Conservation (phyloP, 2,113 vertebrate species). For the Phoxinus phoxinus region DNA sequence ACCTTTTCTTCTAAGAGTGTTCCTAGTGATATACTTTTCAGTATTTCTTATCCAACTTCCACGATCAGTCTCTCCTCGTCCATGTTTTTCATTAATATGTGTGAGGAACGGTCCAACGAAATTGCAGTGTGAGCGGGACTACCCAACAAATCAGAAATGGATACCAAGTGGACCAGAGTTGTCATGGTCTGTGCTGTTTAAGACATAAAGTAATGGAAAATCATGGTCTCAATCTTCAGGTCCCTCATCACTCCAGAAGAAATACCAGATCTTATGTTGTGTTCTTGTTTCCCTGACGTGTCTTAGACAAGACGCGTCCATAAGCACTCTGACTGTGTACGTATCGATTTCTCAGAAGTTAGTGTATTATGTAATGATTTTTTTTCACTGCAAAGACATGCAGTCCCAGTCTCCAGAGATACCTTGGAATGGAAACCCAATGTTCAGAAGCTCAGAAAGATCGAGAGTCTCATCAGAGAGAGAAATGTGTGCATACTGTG, state of each 20-base stretch:
- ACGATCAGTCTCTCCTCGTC: background rate
- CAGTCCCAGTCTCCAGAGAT: background rate
- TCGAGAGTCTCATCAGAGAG: background rate
- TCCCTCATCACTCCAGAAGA: background rate
- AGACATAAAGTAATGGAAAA: background rate
- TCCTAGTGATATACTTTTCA: background rate
- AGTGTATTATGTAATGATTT: background rate
- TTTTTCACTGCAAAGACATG: background rate
- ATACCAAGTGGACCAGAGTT: background rate
- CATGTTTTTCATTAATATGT: background rate
- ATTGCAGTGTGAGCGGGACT: background rate
- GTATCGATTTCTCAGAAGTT: background rate
- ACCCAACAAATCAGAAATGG: background rate
- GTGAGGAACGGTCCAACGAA: background rate
- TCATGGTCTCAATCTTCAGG: background rate
- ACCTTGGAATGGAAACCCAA: conserved; percentile 23
- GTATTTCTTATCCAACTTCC: background rate
- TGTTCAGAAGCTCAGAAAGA: conserved; percentile 1
- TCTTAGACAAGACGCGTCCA: background rate
- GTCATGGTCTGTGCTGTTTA: background rate
- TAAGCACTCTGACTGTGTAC: background rate
- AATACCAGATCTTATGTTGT: background rate
- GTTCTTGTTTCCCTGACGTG: background rate
- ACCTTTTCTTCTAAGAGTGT: no score
- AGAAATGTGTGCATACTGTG: background rate